These are phyloP conservation scores for Mechanitis messenoides DNA, from an alignment of 2,888 invertebrate genomes.

Conservation along the genomic window DNA sequence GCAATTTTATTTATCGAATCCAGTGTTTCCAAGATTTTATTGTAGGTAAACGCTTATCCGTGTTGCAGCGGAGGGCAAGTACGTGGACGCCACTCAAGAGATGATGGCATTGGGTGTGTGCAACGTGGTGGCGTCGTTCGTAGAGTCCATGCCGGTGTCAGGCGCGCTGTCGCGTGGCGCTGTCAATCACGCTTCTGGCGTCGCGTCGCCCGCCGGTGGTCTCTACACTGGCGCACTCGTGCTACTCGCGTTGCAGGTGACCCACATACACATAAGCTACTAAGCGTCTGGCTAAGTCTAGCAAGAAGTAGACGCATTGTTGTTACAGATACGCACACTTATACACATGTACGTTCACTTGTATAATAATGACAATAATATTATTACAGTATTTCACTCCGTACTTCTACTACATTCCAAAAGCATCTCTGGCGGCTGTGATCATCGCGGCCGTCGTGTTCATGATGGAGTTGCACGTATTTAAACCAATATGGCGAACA, in stretches of 20 bases:
- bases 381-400: conserved; percentile 85
- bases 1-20: background rate
- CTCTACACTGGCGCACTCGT: conserved; percentile 83
- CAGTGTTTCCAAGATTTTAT: background rate
- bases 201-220: conserved; percentile 91
- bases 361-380: background rate
- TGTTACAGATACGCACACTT: no score
- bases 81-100: conserved; percentile 93
- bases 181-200: conserved; percentile 95
- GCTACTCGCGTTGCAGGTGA: conserved; percentile 66
- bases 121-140: conserved; percentile 91
- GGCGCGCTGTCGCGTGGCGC: conserved; percentile 93
- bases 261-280: background rate
- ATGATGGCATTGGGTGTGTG: conserved; percentile 90
- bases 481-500: conserved; percentile 87
- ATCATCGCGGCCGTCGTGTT: conserved; percentile 91
- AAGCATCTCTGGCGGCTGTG: conserved; percentile 86
- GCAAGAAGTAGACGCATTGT: no score
- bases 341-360: no score
- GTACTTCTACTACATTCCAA: conserved; percentile 88
- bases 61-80: conserved; percentile 81
- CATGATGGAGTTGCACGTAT: conserved; percentile 88
- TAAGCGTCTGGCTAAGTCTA: background rate
- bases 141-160: conserved; percentile 93
- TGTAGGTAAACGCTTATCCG: background rate